A percentile compares a stretch with the other conserved stretches of the same genome.
These are phyloP conservation scores for Columbina picui DNA, from an alignment of 2,113 vertebrate genomes.

Conservation along the genomic window DNA sequence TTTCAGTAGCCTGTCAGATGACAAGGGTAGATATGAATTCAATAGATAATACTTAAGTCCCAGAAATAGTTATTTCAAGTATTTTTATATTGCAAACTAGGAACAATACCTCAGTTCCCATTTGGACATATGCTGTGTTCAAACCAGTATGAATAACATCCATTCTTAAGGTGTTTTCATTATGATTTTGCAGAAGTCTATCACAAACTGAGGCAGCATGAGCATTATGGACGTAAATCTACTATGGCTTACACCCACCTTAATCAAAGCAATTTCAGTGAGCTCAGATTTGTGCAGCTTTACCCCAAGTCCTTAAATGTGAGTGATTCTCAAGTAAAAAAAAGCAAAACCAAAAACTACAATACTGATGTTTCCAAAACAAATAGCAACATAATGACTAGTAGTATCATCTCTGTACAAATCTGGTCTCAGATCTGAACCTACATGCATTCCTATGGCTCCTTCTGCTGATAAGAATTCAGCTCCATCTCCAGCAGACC, in stretches of 20 bases:
- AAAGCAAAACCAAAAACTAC: not conserved
- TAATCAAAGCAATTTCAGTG: not conserved
- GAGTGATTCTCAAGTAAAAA: not conserved
- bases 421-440: not conserved
- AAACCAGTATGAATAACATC: not conserved
- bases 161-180: conserved; percentile 7
- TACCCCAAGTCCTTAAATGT: not conserved
- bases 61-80: conserved; percentile 45
- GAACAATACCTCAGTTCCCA: conserved; percentile 18
- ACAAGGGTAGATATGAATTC: conserved; percentile 59
- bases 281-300: not conserved
- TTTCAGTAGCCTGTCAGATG: conserved; percentile 66
- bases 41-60: conserved; percentile 6
- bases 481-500: not conserved
- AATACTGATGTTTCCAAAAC: not conserved
- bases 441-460: rapidly evolving
- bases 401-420: not conserved
- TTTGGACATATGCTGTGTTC: not conserved
- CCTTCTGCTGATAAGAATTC: not conserved
- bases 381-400: not conserved
- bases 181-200: not conserved
- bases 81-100: not conserved
- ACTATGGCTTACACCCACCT: not conserved
- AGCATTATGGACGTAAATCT: not conserved
- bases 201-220: not conserved